Evolutionary conservation across 2,888 invertebrate species (phyloP).

Genomic region (Leucoma salicis): DNA sequence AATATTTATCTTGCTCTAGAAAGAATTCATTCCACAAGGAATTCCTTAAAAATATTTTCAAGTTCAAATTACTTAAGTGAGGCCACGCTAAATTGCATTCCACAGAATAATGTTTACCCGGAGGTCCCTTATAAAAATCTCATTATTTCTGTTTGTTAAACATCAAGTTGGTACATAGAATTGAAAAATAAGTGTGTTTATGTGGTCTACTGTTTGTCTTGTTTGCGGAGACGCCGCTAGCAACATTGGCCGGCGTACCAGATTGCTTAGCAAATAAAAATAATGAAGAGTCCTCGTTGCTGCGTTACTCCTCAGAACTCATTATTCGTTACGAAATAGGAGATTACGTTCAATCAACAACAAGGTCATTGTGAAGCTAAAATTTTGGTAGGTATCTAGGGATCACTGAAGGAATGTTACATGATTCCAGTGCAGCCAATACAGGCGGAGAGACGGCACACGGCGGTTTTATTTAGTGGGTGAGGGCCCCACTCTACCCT

Average conservation of each 20-base stretch:
- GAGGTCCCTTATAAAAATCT: constrained; percentile 14
- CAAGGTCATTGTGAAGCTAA: too few species aligned
- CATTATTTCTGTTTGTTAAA: constrained; percentile 30
- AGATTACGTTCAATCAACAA: constrained; percentile 23
- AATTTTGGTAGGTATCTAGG: too few species aligned
- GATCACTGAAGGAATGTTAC: too few species aligned
- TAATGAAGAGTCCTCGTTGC: constrained; percentile 49
- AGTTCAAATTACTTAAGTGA: constrained; percentile 2
- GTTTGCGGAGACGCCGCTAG: constrained; percentile 37
- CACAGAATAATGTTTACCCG: constrained; percentile 12
- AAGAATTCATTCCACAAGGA: too few species aligned
- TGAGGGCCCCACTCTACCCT: too few species aligned
- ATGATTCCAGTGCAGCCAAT: too few species aligned
- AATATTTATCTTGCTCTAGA: too few species aligned
- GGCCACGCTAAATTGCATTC: constrained; percentile 2
- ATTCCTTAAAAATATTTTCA: constrained; percentile 1
- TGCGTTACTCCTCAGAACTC: constrained; percentile 17
- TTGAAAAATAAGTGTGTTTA: constrained; percentile 25
- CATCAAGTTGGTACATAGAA: constrained; percentile 13
- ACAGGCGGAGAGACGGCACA: too few species aligned
- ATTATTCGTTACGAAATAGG: constrained; percentile 28
- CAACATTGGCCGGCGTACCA: constrained; percentile 35
- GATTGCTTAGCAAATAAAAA: constrained; percentile 70
- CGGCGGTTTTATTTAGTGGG: too few species aligned
- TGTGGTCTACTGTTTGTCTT: constrained; percentile 45